Conservation (phyloP, 2,888 invertebrate genomes). For the Diploptera punctata region DNA sequence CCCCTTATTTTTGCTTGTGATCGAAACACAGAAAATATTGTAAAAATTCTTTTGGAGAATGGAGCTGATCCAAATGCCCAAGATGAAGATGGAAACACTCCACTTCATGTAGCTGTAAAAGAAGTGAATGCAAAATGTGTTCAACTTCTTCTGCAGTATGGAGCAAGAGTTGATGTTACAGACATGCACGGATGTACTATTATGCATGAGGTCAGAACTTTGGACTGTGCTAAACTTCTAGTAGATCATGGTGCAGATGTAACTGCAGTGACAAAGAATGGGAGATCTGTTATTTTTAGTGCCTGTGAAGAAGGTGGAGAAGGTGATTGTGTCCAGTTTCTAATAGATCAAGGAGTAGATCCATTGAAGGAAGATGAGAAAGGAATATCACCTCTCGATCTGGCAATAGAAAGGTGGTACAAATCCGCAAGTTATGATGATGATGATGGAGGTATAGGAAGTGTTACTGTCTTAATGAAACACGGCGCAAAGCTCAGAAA, state of each 20-base stretch:
- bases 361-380: neutral
- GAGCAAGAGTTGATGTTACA: neutral
- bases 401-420: neutral
- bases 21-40: neutral
- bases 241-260: conserved; percentile 9
- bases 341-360: neutral
- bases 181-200: neutral
- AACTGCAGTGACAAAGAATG: neutral
- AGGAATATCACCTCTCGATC: neutral
- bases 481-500: too few relatives aligned
- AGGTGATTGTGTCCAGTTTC: neutral
- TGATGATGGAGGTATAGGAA: too few relatives aligned
- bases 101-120: neutral
- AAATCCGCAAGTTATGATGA: too few relatives aligned
- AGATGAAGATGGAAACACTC: neutral
- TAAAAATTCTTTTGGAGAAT: neutral
- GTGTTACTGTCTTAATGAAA: too few relatives aligned
- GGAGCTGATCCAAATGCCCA: neutral
- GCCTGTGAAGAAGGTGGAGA: too few relatives aligned
- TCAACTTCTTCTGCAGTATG: neutral
- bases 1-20: too few relatives aligned
- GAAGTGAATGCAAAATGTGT: neutral
- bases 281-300: neutral
- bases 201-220: neutral
- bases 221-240: neutral